Conservation (phyloP, 1,140 invertebrate species). For the Dendrolimus punctatus region DNA sequence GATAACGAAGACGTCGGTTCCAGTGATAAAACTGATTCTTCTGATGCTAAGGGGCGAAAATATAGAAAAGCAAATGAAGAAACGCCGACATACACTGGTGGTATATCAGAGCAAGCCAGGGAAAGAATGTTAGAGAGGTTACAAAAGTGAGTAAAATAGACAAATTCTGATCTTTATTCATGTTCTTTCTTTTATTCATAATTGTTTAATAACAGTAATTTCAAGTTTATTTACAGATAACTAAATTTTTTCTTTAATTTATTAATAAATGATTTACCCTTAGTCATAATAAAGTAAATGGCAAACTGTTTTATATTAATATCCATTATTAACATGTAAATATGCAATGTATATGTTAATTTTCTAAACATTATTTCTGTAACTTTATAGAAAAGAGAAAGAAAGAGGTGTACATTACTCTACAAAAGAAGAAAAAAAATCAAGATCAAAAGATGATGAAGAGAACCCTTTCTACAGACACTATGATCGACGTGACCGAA, state of each 20-base stretch:
- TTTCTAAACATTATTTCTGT: background rate
- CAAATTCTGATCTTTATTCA: background rate
- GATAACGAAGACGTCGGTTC: conserved; percentile 73
- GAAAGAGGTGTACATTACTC: conserved; percentile 73
- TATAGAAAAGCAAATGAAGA: conserved; percentile 87
- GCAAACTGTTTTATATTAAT: too few species aligned
- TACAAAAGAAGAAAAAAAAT: conserved; percentile 69
- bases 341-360: too few species aligned
- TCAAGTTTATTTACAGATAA: background rate
- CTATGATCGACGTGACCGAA: conserved; percentile 24
- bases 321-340: too few species aligned
- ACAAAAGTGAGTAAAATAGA: conserved; percentile 44
- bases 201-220: background rate
- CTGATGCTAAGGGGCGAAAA: conserved; percentile 72
- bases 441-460: conserved; percentile 50
- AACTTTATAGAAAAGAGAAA: conserved; percentile 70
- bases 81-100: conserved; percentile 94
- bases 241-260: background rate
- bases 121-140: conserved; percentile 80
- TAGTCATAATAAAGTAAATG: too few species aligned
- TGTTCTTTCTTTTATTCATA: background rate
- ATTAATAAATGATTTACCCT: too few species aligned
- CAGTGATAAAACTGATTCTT: conserved; percentile 43
- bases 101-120: conserved; percentile 85
- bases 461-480: conserved; percentile 36